Evolutionary conservation across 2,888 invertebrate genomes (phyloP).

Genomic region (Macropis europaea): DNA sequence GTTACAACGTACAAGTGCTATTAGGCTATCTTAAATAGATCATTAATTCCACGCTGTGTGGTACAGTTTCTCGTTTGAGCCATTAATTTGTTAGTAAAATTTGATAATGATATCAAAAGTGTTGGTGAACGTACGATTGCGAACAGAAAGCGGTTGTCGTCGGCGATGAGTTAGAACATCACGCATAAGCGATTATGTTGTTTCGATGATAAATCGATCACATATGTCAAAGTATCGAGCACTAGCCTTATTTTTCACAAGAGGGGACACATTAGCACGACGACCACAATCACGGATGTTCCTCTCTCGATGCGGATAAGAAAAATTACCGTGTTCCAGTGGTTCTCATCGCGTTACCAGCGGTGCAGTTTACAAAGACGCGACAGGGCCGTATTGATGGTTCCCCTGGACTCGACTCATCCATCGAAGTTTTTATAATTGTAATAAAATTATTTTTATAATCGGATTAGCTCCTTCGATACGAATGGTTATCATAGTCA

Average conservation of each 20-base stretch:
- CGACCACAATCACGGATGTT: constrained; percentile 16
- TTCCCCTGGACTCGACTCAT: too few species aligned
- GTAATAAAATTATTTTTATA: too few species aligned
- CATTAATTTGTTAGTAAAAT: background rate
- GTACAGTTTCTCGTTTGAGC: background rate
- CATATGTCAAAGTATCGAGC: constrained; percentile 45
- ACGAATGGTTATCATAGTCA: too few species aligned
- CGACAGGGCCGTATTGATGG: background rate
- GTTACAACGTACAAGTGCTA: too few species aligned
- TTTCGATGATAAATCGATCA: constrained; percentile 30
- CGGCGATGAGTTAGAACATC: constrained; percentile 27
- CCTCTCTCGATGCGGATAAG: constrained; percentile 5
- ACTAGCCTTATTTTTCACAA: constrained; percentile 38
- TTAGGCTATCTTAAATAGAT: too few species aligned
- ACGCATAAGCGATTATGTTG: constrained; percentile 8
- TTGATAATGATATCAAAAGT: background rate
- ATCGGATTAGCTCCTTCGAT: too few species aligned
- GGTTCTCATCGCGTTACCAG: constrained; percentile 14
- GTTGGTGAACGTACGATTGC: constrained; percentile 28
- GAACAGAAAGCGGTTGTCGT: constrained; percentile 9
- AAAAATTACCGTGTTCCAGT: constrained; percentile 31
- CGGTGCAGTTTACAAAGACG: background rate
- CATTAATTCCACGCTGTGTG: background rate
- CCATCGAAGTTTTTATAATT: too few species aligned
- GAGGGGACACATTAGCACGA: constrained; percentile 29